phyloP scores from a whole-genome alignment of 2,113 vertebrate genomes.

The Gorsachius goisagi region DNA sequence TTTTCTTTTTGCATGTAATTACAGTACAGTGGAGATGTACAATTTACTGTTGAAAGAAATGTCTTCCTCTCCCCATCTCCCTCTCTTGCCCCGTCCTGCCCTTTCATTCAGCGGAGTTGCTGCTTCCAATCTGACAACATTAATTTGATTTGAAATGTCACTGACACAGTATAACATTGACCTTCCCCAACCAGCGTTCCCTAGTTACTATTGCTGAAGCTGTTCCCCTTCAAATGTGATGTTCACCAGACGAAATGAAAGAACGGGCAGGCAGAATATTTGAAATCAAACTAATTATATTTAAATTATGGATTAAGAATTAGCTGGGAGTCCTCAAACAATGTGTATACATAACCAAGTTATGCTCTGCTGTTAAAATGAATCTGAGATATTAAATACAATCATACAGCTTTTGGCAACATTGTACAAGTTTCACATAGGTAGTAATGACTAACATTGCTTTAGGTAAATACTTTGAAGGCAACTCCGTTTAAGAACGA shows the following conservation, averaged over 20 bases:
- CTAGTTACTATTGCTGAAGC: background rate
- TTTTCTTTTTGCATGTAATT: background rate
- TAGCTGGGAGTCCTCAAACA: slow-evolving; percentile 23
- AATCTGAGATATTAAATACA: slow-evolving; percentile 27
- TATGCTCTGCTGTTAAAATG: slow-evolving; percentile 23
- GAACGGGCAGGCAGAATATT: background rate
- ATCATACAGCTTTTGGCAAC: slow-evolving; percentile 32
- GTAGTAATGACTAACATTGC: slow-evolving; percentile 7
- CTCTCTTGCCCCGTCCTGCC: background rate
- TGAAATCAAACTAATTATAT: slow-evolving; percentile 55
- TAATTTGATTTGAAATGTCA: slow-evolving; percentile 37
- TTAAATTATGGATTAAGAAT: slow-evolving; percentile 33
- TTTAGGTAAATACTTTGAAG: slow-evolving; percentile 30
- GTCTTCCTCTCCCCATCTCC: background rate
- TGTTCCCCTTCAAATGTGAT: background rate
- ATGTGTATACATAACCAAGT: slow-evolving; percentile 23
- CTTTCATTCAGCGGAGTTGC: background rate
- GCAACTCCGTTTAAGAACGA: slow-evolving; percentile 26
- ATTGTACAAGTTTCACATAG: slow-evolving; percentile 45
- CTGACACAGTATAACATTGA: background rate
- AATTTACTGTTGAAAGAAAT: background rate
- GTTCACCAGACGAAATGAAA: background rate
- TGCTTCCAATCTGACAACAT: background rate
- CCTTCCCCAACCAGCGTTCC: background rate
- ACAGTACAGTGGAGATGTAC: background rate